Base-by-base conservation (phyloP, 2,888 invertebrate genomes). In the Patella pellucida region DNA sequence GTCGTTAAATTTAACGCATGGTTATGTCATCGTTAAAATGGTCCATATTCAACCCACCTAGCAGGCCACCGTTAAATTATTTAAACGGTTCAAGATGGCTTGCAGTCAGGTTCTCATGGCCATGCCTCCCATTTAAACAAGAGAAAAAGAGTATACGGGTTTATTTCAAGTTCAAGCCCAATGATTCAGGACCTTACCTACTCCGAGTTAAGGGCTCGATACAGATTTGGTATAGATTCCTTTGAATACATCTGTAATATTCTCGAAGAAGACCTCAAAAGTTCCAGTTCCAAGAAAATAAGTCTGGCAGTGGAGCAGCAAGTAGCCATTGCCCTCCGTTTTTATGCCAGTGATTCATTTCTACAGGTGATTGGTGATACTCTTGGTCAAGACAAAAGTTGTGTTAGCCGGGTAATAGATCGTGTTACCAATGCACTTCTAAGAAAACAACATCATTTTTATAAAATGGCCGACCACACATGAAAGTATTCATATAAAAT, bases 331-430 rank as follows among this genome's bases (percentile, higher is more conserved):
- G 75, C 73, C 11, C 54, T 78, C 9, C 72, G 75, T 1, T 78
- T 78, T 52, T 75, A 69, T 70, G 75, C 78, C 11, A 31, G 31
- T 52, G 78, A 75, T 4, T 31, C 15, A 5, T 74, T 78, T 41
- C 73, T 69, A 41, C 54, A 78, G 19, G 62, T 75, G 15, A 51
- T 75, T 2, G 78, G 78, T 0, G 78, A 78, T 23, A 12, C 41
- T 4, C 19, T 78, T 62, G 67, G 75, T 14, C 70, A 62, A 5
- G 68, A 73, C 68, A 72, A 77, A 69, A 52, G 62, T 9, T 72
- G 75, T 5, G 72, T 77, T n/a, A 27, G 72, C 69, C 31, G 76
- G 11, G 62, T 69, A 11, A 68, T 77, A 3, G 16, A 51, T 11
- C 69, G 69, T 15, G 75, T 77, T 12, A 69, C 77, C 1, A 15